Percentiles rank a stretch among this genome's conserved stretches.
These are phyloP conservation scores for Leptobrachium leishanense DNA, from an alignment of 2,113 vertebrate genomes.

Conservation along the genomic window DNA sequence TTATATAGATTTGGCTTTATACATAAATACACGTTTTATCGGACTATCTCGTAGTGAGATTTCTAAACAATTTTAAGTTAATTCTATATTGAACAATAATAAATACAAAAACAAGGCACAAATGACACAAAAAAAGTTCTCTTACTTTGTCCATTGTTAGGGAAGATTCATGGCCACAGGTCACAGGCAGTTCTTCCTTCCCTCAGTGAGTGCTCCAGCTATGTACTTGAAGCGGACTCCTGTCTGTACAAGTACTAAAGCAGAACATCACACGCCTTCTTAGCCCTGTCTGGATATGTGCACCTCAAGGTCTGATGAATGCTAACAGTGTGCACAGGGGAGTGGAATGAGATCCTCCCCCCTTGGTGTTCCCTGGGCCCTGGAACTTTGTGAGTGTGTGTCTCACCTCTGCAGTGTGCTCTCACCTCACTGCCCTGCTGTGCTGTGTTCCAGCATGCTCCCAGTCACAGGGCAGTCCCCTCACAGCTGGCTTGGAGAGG, in stretches of 20 bases:
- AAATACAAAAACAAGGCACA: background rate
- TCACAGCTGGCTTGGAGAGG: constrained; percentile 86
- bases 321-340: constrained; percentile 80
- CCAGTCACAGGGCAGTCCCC: constrained; percentile 84
- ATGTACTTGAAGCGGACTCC: constrained; percentile 76
- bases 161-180: constrained; percentile 65
- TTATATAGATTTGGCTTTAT: too few species aligned
- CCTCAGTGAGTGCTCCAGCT: constrained; percentile 73
- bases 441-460: constrained; percentile 64
- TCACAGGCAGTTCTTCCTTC: constrained; percentile 80
- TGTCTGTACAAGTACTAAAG: constrained; percentile 79
- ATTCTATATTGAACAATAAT: background rate
- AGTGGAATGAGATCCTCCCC: constrained; percentile 87
- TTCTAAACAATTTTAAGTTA: too few species aligned
- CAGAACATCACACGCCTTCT: constrained; percentile 78
- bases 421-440: constrained; percentile 65
- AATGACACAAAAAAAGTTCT: constrained; percentile 52
- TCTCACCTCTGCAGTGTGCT: constrained; percentile 73
- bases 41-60: too few species aligned
- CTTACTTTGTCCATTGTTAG: constrained; percentile 96
- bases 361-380: constrained; percentile 70
- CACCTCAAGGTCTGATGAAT: constrained; percentile 83
- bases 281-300: constrained; percentile 73
- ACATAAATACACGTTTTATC: too few species aligned
- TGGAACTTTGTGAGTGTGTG: constrained; percentile 65